These are phyloP conservation scores for Apamea sordens DNA, from an alignment of 2,888 invertebrate species.

Conservation along the genomic window DNA sequence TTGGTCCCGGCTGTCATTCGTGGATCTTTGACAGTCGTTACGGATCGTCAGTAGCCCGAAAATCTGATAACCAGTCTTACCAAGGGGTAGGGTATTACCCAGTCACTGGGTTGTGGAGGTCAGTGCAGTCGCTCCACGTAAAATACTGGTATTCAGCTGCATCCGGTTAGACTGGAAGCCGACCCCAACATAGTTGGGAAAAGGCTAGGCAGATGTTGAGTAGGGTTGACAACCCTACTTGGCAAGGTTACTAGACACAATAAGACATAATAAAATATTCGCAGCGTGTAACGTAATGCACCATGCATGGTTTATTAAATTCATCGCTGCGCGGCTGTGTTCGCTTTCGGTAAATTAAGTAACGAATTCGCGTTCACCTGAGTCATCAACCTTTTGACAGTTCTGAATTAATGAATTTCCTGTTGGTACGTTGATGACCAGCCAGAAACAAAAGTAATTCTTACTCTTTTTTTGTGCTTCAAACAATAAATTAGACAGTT, in stretches of 20 bases:
- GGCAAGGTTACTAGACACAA: not conserved
- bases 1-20: no score
- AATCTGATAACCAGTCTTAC: no score
- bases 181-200: no score
- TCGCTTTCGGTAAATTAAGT: conserved; percentile 3
- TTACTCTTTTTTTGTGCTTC: not conserved
- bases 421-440: not conserved
- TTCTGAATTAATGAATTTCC: not conserved
- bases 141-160: no score
- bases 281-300: not conserved
- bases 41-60: no score
- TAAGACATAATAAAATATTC: conserved; percentile 11
- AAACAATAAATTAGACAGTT: not conserved
- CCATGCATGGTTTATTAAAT: conserved; percentile 30
- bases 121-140: no score
- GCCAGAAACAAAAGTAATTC: not conserved
- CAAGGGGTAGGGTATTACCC: no score
- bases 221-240: no score
- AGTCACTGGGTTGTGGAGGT: no score
- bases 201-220: no score
- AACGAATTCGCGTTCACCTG: not conserved
- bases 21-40: no score
- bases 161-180: no score
- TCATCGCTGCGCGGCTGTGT: conserved; percentile 6
- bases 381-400: conserved; percentile 40